A percentile compares a stretch with the other conserved stretches of the same genome.
phyloP scores from a whole-genome alignment of 2,113 vertebrate species.

The Sorex fumeus region DNA sequence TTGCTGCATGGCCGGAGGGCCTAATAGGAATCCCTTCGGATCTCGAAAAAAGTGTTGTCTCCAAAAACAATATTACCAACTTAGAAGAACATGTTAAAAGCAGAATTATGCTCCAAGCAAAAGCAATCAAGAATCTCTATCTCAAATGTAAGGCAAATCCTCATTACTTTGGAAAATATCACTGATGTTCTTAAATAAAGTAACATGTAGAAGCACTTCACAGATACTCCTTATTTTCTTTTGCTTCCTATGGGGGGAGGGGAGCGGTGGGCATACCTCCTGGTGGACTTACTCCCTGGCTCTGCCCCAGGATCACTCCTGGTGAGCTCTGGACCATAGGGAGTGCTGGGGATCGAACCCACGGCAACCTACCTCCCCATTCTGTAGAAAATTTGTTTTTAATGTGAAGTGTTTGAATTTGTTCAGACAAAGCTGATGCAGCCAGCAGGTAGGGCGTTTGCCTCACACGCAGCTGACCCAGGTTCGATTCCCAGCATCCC shows the following conservation, averaged over 20 bases:
- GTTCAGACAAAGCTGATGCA: constrained; percentile 27
- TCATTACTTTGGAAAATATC: constrained; percentile 62
- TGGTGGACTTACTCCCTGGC: no score
- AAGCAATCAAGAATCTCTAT: constrained; percentile 35
- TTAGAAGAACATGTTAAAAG: constrained; percentile 66
- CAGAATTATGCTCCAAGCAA: constrained; percentile 9
- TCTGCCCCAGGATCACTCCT: no score
- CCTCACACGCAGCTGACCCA: no score
- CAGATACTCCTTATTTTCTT: no score
- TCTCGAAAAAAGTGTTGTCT: constrained; percentile 43
- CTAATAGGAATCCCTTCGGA: constrained; percentile 56
- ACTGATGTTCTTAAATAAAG: constrained; percentile 44
- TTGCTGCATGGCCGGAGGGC: constrained; percentile 3
- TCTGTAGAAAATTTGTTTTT: background rate
- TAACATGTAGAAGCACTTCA: constrained; percentile 35
- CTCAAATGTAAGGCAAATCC: constrained; percentile 43
- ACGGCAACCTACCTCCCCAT: no score
- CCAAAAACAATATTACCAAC: constrained; percentile 53
- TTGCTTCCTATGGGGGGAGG: no score
- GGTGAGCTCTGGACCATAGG: no score
- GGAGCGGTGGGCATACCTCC: no score
- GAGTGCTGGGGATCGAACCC: no score
- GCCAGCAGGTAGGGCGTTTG: no score
- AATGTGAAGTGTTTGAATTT: constrained; percentile 6
- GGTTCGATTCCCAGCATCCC: no score